Percentiles rank a stretch among this genome's conserved stretches.
These are phyloP conservation scores for Bruchidius siliquastri DNA, from an alignment of 2,888 invertebrate genomes.

Conservation along the genomic window DNA sequence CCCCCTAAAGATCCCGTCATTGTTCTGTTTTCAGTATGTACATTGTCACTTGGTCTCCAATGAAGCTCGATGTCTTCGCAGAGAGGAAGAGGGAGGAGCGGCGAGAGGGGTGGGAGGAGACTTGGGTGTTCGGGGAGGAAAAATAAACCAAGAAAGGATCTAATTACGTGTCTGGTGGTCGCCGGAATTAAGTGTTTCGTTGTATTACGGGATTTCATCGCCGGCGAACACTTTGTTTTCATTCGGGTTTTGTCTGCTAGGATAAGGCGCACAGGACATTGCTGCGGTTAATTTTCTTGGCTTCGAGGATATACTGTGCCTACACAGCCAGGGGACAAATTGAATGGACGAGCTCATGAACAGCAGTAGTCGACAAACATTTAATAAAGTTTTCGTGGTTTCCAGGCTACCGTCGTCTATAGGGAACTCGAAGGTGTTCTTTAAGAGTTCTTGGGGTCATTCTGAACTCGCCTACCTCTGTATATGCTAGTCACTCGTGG, in stretches of 20 bases:
- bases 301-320: not conserved
- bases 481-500: too few relatives aligned
- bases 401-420: too few relatives aligned
- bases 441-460: too few relatives aligned
- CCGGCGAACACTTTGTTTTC: not conserved
- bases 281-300: not conserved
- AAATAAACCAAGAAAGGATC: not conserved
- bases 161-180: not conserved
- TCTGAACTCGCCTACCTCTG: too few relatives aligned
- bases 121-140: not conserved
- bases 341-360: not conserved
- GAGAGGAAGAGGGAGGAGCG: not conserved
- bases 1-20: too few relatives aligned
- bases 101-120: not conserved
- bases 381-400: too few relatives aligned
- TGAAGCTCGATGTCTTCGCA: not conserved
- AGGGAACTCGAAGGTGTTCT: too few relatives aligned
- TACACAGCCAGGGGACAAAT: not conserved
- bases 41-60: not conserved
- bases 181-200: not conserved
- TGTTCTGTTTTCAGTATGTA: not conserved
- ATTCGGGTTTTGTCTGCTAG: not conserved
- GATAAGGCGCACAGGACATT: not conserved
- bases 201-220: not conserved
- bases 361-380: not conserved